Evolutionary conservation across 2,888 invertebrate species (phyloP).

Genomic region (Pollenia angustigena): DNA sequence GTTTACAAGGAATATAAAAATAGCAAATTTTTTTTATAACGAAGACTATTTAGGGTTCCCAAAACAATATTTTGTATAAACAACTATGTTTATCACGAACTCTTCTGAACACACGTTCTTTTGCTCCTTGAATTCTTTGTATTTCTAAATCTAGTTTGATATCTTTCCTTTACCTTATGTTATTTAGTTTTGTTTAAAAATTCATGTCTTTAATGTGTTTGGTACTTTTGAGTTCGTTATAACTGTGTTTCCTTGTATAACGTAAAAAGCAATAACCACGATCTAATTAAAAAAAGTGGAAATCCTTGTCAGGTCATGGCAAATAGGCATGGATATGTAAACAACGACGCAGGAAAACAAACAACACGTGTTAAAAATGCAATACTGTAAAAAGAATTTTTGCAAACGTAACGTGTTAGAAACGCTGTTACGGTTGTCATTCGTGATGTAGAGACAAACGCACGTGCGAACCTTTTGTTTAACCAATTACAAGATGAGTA

Average conservation of each 20-base stretch:
- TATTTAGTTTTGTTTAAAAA: background rate
- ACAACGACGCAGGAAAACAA: constrained; percentile 31
- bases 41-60: too few relatives aligned
- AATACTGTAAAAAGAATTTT: constrained; percentile 46
- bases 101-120: too few relatives aligned
- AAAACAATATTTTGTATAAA: too few relatives aligned
- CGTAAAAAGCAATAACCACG: constrained; percentile 47
- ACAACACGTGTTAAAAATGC: constrained; percentile 70
- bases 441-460: constrained; percentile 42
- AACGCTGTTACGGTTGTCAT: constrained; percentile 61
- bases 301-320: constrained; percentile 59
- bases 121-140: too few relatives aligned
- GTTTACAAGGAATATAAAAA: too few relatives aligned
- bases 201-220: too few relatives aligned
- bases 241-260: too few relatives aligned
- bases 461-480: constrained; percentile 60
- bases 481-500: constrained; percentile 55
- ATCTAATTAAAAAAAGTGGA: constrained; percentile 63
- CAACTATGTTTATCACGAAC: too few relatives aligned
- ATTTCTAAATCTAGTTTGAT: too few relatives aligned
- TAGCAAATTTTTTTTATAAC: too few relatives aligned
- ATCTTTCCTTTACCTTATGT: too few relatives aligned
- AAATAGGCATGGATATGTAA: constrained; percentile 33
- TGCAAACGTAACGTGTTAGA: constrained; percentile 49
- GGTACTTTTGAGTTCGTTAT: too few relatives aligned